A percentile compares a stretch with the other conserved stretches of the same genome.
These are phyloP conservation scores for Saxicola maurus DNA, from an alignment of 2,797 vertebrate genomes.

Conservation along the genomic window DNA sequence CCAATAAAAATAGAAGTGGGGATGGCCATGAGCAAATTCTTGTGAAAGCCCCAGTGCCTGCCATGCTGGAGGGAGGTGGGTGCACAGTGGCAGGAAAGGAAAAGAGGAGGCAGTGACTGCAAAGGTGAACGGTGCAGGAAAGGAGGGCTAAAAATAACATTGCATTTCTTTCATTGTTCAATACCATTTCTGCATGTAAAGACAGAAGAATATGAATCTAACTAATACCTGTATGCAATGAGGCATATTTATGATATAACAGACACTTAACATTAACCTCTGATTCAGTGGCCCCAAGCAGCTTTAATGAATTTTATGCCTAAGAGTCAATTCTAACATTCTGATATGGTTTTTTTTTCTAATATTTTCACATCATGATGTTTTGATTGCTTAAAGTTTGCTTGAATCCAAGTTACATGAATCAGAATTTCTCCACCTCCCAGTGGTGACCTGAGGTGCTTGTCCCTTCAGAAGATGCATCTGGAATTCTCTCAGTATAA, in stretches of 20 bases:
- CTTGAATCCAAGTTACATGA: not conserved
- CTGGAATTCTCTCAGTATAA: not conserved
- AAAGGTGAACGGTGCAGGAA: not conserved
- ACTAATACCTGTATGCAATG: not conserved
- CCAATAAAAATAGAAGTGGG: no score
- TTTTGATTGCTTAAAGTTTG: not conserved
- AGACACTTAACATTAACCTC: not conserved
- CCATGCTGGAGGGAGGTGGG: not conserved
- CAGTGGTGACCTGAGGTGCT: not conserved
- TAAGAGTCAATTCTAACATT: not conserved
- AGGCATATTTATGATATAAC: not conserved
- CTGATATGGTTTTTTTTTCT: not conserved
- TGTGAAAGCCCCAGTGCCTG: not conserved
- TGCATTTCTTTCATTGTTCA: not conserved
- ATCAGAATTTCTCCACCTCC: not conserved
- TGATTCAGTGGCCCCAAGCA: not conserved
- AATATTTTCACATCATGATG: not conserved
- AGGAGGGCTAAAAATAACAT: not conserved
- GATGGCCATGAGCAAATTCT: not conserved
- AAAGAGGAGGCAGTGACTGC: not conserved
- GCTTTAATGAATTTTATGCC: not conserved
- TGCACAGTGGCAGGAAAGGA: not conserved
- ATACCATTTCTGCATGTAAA: not conserved
- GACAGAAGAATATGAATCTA: not conserved
- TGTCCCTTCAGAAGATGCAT: not conserved